phyloP scores from a whole-genome alignment of 1,140 invertebrate genomes.

The Musca domestica region DNA sequence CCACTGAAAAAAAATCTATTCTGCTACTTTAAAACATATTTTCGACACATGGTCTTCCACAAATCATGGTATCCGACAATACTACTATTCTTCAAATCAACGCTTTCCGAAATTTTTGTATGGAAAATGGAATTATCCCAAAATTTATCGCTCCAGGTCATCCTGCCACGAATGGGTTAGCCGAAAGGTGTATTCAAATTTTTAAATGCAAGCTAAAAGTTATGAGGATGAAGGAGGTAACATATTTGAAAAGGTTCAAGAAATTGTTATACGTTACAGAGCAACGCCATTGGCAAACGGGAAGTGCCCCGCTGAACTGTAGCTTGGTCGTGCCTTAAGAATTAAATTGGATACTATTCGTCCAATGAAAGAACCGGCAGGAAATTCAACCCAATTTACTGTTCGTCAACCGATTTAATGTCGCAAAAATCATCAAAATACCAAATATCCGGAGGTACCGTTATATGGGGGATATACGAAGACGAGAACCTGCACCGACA shows the following conservation, averaged over 20 bases:
- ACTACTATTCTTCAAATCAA: conserved; percentile 1
- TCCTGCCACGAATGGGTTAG: neutral
- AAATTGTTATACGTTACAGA: conserved; percentile 19
- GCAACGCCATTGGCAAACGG: conserved; percentile 21
- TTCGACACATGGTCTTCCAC: neutral
- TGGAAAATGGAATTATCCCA: neutral
- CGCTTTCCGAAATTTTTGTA: neutral
- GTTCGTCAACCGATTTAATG: no score
- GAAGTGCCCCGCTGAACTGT: neutral
- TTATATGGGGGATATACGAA: no score
- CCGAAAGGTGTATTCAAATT: conserved; percentile 16
- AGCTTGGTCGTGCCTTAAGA: neutral
- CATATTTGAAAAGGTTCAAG: conserved; percentile 1
- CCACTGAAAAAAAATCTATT: conserved; percentile 15
- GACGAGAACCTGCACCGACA: no score
- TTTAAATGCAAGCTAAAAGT: conserved; percentile 15
- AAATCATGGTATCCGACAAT: neutral
- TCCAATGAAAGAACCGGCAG: neutral
- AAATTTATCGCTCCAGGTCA: conserved; percentile 2
- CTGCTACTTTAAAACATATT: neutral
- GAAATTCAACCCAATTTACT: no score
- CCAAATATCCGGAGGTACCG: no score
- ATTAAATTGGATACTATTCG: neutral
- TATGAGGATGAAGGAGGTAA: neutral
- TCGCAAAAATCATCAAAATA: no score